Conservation (phyloP, 2,113 vertebrate genomes). For the Thamnophis sirtalis region DNA sequence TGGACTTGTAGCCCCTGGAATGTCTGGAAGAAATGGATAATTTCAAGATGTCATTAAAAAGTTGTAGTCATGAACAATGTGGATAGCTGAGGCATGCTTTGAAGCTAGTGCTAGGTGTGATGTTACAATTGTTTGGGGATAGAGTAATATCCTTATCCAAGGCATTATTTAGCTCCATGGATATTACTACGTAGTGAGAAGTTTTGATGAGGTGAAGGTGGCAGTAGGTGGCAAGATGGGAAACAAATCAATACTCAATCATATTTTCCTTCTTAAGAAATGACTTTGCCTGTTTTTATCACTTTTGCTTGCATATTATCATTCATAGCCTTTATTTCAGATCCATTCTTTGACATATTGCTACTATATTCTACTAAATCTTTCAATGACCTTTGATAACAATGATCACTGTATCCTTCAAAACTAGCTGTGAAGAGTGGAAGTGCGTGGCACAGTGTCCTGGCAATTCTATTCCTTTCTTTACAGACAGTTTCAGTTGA, state of each 20-base stretch:
- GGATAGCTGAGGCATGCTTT: constrained; percentile 61
- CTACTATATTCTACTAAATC: not conserved
- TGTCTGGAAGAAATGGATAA: constrained; percentile 83
- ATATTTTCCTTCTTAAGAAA: not conserved
- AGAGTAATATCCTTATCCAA: not conserved
- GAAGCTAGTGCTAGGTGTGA: not conserved
- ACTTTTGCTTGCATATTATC: not conserved
- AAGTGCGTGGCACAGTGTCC: not conserved
- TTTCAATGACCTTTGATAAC: not conserved
- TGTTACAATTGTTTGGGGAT: not conserved
- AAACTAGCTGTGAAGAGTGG: not conserved
- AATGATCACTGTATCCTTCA: not conserved
- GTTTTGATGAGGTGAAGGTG: not conserved
- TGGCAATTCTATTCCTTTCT: not conserved
- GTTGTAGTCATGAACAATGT: constrained; percentile 90
- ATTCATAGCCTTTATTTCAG: not conserved
- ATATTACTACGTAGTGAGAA: not conserved
- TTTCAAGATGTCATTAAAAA: constrained; percentile 91
- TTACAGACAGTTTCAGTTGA: not conserved
- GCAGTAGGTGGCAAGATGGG: not conserved
- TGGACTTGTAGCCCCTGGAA: constrained; percentile 85
- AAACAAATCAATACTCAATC: not conserved
- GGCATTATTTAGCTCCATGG: not conserved
- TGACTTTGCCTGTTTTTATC: not conserved
- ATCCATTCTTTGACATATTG: not conserved